Evolutionary conservation across 2,113 vertebrate genomes (phyloP).

Genomic region (Oncorhynchus kisutch): DNA sequence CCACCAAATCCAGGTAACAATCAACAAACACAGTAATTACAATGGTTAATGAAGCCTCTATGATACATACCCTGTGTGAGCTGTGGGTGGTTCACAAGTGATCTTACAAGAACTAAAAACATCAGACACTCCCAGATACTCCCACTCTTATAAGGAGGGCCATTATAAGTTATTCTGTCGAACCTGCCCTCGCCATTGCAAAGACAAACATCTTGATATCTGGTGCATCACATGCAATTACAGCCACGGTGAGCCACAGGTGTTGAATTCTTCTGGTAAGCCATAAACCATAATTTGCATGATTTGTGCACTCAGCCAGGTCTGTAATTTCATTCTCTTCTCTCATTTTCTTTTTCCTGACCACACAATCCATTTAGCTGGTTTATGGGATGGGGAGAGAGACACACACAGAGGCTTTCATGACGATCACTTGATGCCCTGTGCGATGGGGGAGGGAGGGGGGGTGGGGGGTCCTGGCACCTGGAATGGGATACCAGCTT

Average conservation of each 20-base stretch:
- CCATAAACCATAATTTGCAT: conserved; percentile 77
- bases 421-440: conserved; percentile 64
- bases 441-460: conserved; percentile 46
- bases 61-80: conserved; percentile 43
- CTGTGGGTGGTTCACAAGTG: conserved; percentile 56
- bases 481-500: conserved; percentile 42
- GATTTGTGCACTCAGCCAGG: conserved; percentile 76
- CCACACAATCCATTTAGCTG: conserved; percentile 70
- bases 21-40: conserved; percentile 75
- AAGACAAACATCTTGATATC: conserved; percentile 60
- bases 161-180: conserved; percentile 34
- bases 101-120: conserved; percentile 31
- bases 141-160: background rate
- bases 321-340: conserved; percentile 80
- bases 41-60: conserved; percentile 64
- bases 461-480: conserved; percentile 30
- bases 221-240: conserved; percentile 71
- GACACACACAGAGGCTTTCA: conserved; percentile 73
- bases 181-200: conserved; percentile 43
- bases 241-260: conserved; percentile 74
- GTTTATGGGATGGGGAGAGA: conserved; percentile 64
- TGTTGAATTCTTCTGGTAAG: conserved; percentile 78
- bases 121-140: conserved; percentile 45
- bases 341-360: conserved; percentile 75
- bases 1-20: conserved; percentile 61